phyloP scores from a whole-genome alignment of 2,888 invertebrate genomes.

The Synergus gifuensis region DNA sequence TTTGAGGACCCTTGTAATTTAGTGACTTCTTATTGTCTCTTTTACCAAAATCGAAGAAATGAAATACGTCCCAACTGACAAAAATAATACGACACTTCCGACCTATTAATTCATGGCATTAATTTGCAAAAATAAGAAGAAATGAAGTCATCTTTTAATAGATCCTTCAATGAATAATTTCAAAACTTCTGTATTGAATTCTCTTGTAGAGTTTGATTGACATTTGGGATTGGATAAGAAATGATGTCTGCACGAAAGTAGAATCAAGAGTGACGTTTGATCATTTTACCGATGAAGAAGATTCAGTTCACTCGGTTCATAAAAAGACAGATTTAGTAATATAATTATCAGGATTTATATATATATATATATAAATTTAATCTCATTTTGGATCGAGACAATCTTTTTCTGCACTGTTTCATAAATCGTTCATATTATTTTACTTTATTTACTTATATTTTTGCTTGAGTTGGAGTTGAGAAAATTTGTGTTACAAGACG shows the following conservation, averaged over 20 bases:
- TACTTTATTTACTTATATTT: too few species aligned
- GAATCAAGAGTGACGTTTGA: constrained; percentile 21
- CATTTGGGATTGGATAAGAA: constrained; percentile 12
- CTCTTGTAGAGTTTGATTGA: constrained; percentile 11
- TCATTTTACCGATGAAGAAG: background rate
- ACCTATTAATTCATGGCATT: background rate
- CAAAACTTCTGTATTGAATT: background rate
- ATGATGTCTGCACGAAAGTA: background rate
- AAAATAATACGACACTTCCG: constrained; percentile 12
- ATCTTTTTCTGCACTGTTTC: too few species aligned
- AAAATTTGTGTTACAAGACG: background rate
- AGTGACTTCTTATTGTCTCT: background rate
- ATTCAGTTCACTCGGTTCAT: background rate
- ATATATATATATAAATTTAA: background rate
- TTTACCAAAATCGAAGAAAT: background rate
- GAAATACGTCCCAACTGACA: background rate
- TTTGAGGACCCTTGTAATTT: background rate
- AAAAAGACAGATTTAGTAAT: background rate
- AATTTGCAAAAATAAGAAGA: background rate
- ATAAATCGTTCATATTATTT: too few species aligned
- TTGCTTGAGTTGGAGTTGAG: background rate
- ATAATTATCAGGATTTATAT: background rate
- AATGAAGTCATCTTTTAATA: constrained; percentile 26
- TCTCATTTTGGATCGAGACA: background rate
- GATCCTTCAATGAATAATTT: background rate